Conservation (phyloP, 2,888 invertebrate genomes). For the Brenthis daphne region DNA sequence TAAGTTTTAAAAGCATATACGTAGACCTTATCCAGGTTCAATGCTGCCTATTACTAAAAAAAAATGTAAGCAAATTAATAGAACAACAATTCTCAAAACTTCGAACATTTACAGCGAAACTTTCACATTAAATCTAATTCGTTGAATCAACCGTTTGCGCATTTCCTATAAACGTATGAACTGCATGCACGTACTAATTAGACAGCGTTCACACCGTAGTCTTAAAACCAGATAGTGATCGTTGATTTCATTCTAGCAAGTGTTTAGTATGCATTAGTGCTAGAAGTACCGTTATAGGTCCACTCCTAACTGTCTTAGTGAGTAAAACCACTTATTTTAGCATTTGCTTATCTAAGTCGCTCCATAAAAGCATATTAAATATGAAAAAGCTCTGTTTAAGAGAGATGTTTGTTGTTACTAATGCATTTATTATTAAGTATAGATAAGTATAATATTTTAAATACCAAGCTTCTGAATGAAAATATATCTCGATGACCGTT, state of each 20-base stretch:
- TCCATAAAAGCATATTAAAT: not conserved
- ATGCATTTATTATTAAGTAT: not conserved
- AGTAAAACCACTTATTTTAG: constrained; percentile 4
- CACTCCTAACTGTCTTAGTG: constrained; percentile 24
- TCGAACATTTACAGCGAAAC: not conserved
- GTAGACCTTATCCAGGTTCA: too few species aligned
- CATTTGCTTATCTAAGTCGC: constrained; percentile 1
- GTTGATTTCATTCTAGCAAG: constrained; percentile 36
- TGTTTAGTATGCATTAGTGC: constrained; percentile 40
- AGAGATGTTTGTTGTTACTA: not conserved
- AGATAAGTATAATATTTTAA: too few species aligned
- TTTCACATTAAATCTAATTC: not conserved
- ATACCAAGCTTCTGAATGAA: too few species aligned
- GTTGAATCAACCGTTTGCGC: not conserved
- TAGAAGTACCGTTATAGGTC: constrained; percentile 31
- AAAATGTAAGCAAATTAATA: too few species aligned
- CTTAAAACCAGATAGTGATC: constrained; percentile 33
- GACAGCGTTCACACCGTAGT: constrained; percentile 33
- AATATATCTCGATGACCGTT: too few species aligned
- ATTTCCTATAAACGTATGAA: constrained; percentile 10
- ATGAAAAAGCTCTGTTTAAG: not conserved
- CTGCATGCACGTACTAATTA: constrained; percentile 32
- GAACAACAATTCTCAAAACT: too few species aligned
- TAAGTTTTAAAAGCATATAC: too few species aligned
- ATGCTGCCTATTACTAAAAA: too few species aligned